phyloP scores from a whole-genome alignment of 2,888 invertebrate species.

The Hipparchia semele region DNA sequence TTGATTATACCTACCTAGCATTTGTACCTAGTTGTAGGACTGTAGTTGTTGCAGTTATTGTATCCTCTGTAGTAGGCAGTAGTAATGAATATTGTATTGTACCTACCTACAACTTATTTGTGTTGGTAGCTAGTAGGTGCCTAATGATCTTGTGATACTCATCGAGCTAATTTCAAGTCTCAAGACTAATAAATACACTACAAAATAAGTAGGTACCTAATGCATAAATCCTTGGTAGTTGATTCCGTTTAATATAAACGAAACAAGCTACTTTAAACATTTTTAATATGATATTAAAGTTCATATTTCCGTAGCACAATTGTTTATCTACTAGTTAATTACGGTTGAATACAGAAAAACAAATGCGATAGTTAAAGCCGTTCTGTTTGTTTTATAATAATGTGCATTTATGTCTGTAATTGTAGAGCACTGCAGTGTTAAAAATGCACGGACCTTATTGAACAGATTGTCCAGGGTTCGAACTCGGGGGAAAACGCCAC shows the following conservation, averaged over 20 bases:
- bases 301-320: neutral
- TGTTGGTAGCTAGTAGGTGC: neutral
- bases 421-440: neutral
- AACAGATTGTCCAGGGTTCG: neutral
- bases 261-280: conserved; percentile 1
- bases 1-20: no score
- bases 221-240: conserved; percentile 6
- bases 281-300: neutral
- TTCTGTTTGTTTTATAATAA: conserved; percentile 6
- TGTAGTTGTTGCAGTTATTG: no score
- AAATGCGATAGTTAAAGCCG: conserved; percentile 4
- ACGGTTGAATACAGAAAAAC: conserved; percentile 5
- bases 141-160: neutral
- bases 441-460: no score
- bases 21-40: no score
- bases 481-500: neutral
- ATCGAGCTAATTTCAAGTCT: neutral
- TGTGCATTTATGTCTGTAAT: neutral
- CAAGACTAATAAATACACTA: conserved; percentile 3
- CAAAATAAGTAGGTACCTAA: neutral
- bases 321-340: neutral
- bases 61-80: no score
- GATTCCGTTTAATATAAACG: neutral
- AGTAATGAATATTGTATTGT: no score
- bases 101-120: no score